Evolutionary conservation across 2,888 invertebrate genomes (phyloP).

Genomic region (Lepidochitona cinerea): DNA sequence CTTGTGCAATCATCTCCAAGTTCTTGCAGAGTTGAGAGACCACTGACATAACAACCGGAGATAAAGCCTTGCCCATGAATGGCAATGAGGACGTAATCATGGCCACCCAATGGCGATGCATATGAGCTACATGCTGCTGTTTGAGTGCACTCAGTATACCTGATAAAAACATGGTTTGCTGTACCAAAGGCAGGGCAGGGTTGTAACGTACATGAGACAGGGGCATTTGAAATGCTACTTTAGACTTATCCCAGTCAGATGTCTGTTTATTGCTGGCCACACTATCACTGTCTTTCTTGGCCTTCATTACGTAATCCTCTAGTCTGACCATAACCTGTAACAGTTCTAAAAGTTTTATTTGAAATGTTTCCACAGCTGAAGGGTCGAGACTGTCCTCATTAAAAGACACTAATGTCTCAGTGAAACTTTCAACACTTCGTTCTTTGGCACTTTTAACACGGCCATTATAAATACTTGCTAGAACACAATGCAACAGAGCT

Average conservation of each 20-base stretch:
- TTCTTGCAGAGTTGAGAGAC: conserved; percentile 86
- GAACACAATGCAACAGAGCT: conserved; percentile 83
- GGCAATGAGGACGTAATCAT: conserved; percentile 85
- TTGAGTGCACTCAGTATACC: conserved; percentile 84
- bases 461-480: conserved; percentile 80
- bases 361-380: conserved; percentile 64
- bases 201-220: conserved; percentile 55
- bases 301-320: conserved; percentile 79
- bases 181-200: conserved; percentile 69
- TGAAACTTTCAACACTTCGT: conserved; percentile 74
- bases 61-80: conserved; percentile 82
- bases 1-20: conserved; percentile 77
- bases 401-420: conserved; percentile 82
- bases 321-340: conserved; percentile 81
- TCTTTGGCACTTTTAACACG: conserved; percentile 33
- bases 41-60: conserved; percentile 83
- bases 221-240: conserved; percentile 58
- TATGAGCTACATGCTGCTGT: conserved; percentile 79
- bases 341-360: conserved; percentile 73
- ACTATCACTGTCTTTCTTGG: conserved; percentile 72
- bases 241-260: conserved; percentile 51
- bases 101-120: conserved; percentile 88
- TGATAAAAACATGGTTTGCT: conserved; percentile 87
- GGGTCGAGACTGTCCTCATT: conserved; percentile 74
- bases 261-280: conserved; percentile 6